Conservation (phyloP, 1,140 invertebrate genomes). For the Ptiloglossa arizonensis region DNA sequence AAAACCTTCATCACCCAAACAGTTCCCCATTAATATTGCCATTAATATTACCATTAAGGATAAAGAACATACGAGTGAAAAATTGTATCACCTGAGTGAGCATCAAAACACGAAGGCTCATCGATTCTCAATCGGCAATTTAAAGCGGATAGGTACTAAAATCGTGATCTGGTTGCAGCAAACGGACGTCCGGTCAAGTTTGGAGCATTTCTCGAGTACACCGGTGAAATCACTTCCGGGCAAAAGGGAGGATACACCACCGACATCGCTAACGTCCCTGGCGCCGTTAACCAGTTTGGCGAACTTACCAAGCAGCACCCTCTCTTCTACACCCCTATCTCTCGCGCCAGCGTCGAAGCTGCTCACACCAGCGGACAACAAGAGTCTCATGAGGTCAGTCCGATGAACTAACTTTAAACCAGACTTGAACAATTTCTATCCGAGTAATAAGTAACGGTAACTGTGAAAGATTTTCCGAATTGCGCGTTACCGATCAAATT, state of each 20-base stretch:
- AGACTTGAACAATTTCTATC: neutral
- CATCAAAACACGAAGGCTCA: neutral
- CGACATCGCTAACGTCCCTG: constrained; percentile 78
- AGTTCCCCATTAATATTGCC: too few species aligned
- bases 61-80: too few species aligned
- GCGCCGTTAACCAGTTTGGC: constrained; percentile 80
- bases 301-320: constrained; percentile 78
- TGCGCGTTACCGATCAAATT: too few species aligned
- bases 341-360: constrained; percentile 79
- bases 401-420: constrained; percentile 37
- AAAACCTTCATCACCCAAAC: too few species aligned
- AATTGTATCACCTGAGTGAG: neutral
- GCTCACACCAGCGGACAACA: constrained; percentile 77
- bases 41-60: too few species aligned
- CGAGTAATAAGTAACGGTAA: neutral
- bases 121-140: neutral
- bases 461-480: neutral
- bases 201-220: constrained; percentile 80
- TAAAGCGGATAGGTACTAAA: neutral
- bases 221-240: constrained; percentile 78
- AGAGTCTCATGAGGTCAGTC: constrained; percentile 79
- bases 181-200: constrained; percentile 79
- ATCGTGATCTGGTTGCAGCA: constrained; percentile 69
- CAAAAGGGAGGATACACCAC: constrained; percentile 80
- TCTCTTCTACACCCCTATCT: constrained; percentile 78